phyloP scores from a whole-genome alignment of 2,888 invertebrate species.

The Trissolcus japonicus region DNA sequence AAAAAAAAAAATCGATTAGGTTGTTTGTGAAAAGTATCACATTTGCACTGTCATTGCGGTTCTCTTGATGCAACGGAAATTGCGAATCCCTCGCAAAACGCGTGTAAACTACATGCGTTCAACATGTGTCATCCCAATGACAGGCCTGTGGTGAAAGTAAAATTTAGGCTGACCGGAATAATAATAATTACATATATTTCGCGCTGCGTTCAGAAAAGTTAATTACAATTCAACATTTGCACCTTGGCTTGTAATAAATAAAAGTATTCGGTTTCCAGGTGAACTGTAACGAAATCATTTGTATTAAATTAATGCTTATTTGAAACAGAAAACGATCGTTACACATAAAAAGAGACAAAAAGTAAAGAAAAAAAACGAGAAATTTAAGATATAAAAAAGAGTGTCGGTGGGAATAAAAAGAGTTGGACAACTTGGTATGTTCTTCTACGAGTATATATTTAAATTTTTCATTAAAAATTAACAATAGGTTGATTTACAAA shows the following conservation, averaged over 20 bases:
- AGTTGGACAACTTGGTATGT: not conserved
- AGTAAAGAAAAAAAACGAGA: not conserved
- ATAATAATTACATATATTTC: conserved; percentile 8
- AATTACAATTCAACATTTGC: conserved; percentile 13
- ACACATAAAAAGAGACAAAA: too few relatives aligned
- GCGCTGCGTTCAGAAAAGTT: not conserved
- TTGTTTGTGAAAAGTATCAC: conserved; percentile 17
- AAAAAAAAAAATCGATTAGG: not conserved
- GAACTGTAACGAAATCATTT: conserved; percentile 3
- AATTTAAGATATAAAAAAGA: not conserved
- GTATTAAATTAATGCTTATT: not conserved
- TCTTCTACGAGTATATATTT: conserved; percentile 37
- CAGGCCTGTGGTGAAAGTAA: conserved; percentile 22
- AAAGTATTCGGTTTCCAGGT: conserved; percentile 4
- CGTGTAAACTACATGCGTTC: conserved; percentile 29
- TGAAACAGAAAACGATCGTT: too few relatives aligned
- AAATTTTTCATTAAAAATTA: conserved; percentile 41
- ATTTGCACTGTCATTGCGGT: conserved; percentile 35
- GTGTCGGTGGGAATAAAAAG: not conserved
- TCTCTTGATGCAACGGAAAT: conserved; percentile 36
- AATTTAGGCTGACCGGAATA: conserved; percentile 23
- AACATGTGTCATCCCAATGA: conserved; percentile 26
- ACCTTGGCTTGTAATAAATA: conserved; percentile 2
- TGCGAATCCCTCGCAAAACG: conserved; percentile 28
- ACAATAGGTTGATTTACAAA: conserved; percentile 48